Conservation (phyloP, 2,888 invertebrate species). For the Pterostichus niger region DNA sequence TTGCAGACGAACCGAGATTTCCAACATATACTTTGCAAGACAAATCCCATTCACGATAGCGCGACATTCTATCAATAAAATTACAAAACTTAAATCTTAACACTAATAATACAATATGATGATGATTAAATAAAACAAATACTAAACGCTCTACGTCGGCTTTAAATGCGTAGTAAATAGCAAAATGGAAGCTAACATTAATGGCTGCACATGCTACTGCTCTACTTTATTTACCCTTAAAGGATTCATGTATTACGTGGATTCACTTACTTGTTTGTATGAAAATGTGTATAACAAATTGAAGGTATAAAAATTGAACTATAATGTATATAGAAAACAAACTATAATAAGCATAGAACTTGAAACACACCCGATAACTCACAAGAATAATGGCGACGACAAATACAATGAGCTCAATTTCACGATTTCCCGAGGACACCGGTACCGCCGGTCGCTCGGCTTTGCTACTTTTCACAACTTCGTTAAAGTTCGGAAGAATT, state of each 20-base stretch:
- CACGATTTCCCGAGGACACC: too few relatives aligned
- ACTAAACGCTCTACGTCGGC: neutral
- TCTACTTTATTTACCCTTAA: neutral
- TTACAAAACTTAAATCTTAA: neutral
- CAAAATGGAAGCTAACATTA: conserved; percentile 34
- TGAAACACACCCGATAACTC: conserved; percentile 22
- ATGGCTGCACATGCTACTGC: conserved; percentile 4
- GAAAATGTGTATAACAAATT: conserved; percentile 16
- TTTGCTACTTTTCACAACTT: neutral
- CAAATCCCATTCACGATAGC: conserved; percentile 90
- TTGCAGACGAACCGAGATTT: conserved; percentile 93
- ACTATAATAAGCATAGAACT: conserved; percentile 12
- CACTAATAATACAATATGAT: neutral
- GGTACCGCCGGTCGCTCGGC: neutral
- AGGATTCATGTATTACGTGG: neutral
- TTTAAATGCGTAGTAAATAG: conserved; percentile 16
- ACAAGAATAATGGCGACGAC: conserved; percentile 45
- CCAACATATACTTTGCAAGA: conserved; percentile 96
- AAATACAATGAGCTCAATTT: neutral
- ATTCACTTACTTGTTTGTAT: conserved; percentile 25
- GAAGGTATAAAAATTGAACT: conserved; percentile 10
- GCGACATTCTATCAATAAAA: conserved; percentile 81
- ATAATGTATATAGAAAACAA: conserved; percentile 12
- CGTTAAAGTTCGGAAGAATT: conserved; percentile 13
- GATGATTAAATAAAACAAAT: conserved; percentile 6